Evolutionary conservation across 2,797 vertebrate genomes (phyloP).

Genomic region (Scyliorhinus canicula): DNA sequence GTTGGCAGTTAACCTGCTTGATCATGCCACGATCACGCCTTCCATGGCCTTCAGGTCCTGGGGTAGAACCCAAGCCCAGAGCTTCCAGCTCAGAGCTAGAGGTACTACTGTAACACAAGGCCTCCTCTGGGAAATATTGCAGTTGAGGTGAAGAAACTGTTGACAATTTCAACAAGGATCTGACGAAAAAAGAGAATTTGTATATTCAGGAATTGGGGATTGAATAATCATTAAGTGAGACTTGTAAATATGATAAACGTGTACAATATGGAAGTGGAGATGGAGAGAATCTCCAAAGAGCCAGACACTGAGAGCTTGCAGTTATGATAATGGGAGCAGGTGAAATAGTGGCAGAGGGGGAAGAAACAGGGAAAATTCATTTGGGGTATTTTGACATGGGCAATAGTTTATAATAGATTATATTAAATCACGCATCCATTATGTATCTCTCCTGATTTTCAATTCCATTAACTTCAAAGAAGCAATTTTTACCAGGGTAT

Average conservation of each 20-base stretch:
- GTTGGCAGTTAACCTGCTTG: too few species aligned
- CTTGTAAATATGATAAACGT: neutral
- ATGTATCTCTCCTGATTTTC: neutral
- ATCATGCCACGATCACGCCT: too few species aligned
- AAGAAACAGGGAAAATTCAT: neutral
- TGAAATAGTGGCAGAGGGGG: neutral
- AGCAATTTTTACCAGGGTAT: neutral
- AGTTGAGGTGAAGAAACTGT: neutral
- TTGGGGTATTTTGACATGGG: neutral
- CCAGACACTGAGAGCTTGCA: neutral
- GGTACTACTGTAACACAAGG: too few species aligned
- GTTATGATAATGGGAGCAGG: neutral
- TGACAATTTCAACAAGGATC: neutral
- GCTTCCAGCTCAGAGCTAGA: too few species aligned
- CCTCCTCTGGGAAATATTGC: neutral
- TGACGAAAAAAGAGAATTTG: neutral
- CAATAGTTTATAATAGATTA: neutral
- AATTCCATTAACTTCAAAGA: neutral
- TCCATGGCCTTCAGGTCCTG: too few species aligned
- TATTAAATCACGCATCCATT: neutral
- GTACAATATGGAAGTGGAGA: neutral
- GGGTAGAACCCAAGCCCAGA: too few species aligned
- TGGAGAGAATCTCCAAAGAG: neutral
- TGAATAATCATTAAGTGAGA: neutral
- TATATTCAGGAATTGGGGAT: neutral